Conservation (phyloP, 2,113 vertebrate species). For the Okapia johnstoni region DNA sequence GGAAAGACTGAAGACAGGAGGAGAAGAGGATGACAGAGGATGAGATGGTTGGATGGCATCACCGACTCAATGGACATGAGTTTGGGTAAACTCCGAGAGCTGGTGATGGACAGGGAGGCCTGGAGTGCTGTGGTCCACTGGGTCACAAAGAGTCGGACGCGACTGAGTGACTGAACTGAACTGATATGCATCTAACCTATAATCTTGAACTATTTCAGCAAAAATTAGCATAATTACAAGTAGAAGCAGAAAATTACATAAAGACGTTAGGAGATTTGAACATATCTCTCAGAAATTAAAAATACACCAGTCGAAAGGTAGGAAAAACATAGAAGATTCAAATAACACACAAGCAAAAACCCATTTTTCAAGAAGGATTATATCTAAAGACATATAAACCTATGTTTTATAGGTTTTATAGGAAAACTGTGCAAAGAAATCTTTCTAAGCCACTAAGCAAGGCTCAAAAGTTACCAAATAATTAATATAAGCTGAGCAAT, state of each 20-base stretch:
- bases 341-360: neutral
- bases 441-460: neutral
- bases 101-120: neutral
- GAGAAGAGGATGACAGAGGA: neutral
- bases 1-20: neutral
- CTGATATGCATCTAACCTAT: neutral
- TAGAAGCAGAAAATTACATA: neutral
- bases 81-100: neutral
- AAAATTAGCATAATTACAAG: neutral
- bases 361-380: neutral
- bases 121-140: accelerated
- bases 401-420: neutral
- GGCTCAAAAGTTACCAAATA: neutral
- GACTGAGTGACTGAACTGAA: neutral
- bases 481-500: neutral
- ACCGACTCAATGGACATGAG: neutral
- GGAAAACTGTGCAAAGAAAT: neutral
- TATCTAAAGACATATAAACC: neutral
- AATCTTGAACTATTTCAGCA: neutral
- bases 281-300: neutral
- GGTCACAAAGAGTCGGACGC: accelerated
- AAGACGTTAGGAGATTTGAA: neutral
- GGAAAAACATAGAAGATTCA: neutral
- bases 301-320: neutral
- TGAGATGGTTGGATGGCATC: neutral